phyloP scores from a whole-genome alignment of 2,888 invertebrate genomes.

The Agrochola lychnidis region DNA sequence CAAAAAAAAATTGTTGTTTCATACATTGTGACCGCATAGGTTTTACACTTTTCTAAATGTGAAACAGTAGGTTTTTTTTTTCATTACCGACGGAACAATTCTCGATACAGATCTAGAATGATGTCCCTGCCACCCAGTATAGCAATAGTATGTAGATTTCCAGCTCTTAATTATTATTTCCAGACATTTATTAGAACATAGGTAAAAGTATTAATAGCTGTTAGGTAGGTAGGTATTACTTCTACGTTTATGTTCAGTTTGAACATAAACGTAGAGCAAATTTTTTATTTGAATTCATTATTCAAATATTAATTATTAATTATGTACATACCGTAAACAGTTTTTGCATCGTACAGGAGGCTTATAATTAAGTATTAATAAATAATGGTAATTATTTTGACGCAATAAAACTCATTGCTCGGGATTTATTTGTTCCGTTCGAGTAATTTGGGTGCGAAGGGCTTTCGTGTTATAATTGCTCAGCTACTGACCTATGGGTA shows the following conservation, averaged over 20 bases:
- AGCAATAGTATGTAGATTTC: not conserved
- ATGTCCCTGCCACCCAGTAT: too few species aligned
- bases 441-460: conserved; percentile 30
- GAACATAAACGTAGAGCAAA: not conserved
- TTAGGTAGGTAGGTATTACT: too few species aligned
- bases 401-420: conserved; percentile 37
- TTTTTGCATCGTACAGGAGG: conserved; percentile 28
- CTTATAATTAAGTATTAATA: conserved; percentile 27
- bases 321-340: conserved; percentile 24
- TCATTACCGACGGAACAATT: too few species aligned
- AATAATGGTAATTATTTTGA: conserved; percentile 50
- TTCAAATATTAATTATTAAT: conserved; percentile 14
- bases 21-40: too few species aligned
- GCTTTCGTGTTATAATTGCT: not conserved
- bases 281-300: not conserved
- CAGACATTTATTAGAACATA: too few species aligned
- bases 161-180: not conserved
- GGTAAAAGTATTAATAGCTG: not conserved
- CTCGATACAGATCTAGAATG: too few species aligned
- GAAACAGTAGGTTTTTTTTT: too few species aligned
- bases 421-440: conserved; percentile 34
- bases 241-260: too few species aligned
- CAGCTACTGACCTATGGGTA: too few species aligned
- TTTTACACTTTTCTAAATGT: too few species aligned
- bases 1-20: too few species aligned